A percentile compares a stretch with the other conserved stretches of the same genome.
These are phyloP conservation scores for Apodemia zela DNA, from an alignment of 2,888 invertebrate species.

Conservation along the genomic window DNA sequence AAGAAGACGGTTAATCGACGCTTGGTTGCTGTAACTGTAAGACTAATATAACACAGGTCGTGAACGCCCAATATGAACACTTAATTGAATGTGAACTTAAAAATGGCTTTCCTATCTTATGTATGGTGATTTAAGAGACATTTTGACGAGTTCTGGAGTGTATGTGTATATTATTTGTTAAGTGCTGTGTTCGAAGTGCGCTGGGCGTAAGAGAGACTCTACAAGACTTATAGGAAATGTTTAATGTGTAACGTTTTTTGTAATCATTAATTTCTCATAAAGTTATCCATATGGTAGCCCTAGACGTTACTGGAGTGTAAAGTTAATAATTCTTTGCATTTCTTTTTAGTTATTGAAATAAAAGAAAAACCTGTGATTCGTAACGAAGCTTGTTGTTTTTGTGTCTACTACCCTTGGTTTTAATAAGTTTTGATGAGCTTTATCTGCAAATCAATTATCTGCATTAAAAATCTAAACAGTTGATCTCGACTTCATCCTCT, in stretches of 20 bases:
- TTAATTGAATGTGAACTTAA: conserved; percentile 36
- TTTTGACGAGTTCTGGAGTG: conserved; percentile 42
- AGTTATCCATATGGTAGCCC: conserved; percentile 71
- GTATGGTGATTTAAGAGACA: conserved; percentile 22
- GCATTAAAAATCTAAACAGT: no score
- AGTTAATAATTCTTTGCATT: conserved; percentile 74
- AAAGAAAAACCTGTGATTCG: conserved; percentile 76
- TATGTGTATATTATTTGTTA: conserved; percentile 56
- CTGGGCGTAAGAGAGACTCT: conserved; percentile 68
- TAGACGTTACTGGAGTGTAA: conserved; percentile 75
- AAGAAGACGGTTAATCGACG: conserved; percentile 90
- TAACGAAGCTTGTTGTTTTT: conserved; percentile 52
- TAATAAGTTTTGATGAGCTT: not conserved
- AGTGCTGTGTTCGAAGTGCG: conserved; percentile 68
- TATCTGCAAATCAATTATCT: no score
- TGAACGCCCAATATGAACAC: conserved; percentile 55
- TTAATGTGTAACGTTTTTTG: conserved; percentile 78
- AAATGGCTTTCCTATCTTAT: conserved; percentile 22
- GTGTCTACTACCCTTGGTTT: conserved; percentile 22
- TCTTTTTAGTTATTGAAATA: conserved; percentile 76
- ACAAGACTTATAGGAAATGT: conserved; percentile 79
- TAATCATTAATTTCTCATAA: conserved; percentile 73
- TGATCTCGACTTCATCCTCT: no score
- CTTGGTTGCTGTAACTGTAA: conserved; percentile 45
- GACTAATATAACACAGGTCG: conserved; percentile 61